Evolutionary conservation across 1,140 invertebrate species (phyloP).

Genomic region (Musca vetustissima): DNA sequence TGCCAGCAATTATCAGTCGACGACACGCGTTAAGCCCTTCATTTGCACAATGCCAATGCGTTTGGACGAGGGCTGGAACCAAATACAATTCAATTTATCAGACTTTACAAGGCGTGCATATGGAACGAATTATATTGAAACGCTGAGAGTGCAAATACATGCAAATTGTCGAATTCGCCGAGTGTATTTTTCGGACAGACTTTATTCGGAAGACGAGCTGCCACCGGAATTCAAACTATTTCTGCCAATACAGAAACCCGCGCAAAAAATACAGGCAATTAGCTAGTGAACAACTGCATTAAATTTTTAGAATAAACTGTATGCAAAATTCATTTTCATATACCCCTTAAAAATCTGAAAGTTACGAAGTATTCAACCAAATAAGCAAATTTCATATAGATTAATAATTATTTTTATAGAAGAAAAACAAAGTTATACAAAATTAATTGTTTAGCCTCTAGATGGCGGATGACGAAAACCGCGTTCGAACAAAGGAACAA

Average conservation of each 20-base stretch:
- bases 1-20: constrained; percentile 98
- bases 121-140: constrained; percentile 99
- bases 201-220: constrained; percentile 99
- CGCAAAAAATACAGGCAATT: constrained; percentile 42
- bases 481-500: no score
- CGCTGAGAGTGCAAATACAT: constrained; percentile 95
- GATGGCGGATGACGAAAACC: no score
- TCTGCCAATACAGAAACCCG: constrained; percentile 80
- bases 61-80: constrained; percentile 98
- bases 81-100: constrained; percentile 93
- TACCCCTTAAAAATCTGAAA: no score
- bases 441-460: no score
- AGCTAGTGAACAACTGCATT: no score
- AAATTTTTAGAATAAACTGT: no score
- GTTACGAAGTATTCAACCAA: no score
- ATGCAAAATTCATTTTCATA: no score
- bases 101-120: constrained; percentile 98
- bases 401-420: no score
- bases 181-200: constrained; percentile 97
- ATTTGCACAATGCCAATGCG: constrained; percentile 99
- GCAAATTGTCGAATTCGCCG: constrained; percentile 97
- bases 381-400: no score
- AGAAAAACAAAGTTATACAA: no score
- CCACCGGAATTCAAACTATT: constrained; percentile 99
- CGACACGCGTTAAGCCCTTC: constrained; percentile 96